phyloP scores from a whole-genome alignment of 1,140 invertebrate genomes.

The Thrips palmi region DNA sequence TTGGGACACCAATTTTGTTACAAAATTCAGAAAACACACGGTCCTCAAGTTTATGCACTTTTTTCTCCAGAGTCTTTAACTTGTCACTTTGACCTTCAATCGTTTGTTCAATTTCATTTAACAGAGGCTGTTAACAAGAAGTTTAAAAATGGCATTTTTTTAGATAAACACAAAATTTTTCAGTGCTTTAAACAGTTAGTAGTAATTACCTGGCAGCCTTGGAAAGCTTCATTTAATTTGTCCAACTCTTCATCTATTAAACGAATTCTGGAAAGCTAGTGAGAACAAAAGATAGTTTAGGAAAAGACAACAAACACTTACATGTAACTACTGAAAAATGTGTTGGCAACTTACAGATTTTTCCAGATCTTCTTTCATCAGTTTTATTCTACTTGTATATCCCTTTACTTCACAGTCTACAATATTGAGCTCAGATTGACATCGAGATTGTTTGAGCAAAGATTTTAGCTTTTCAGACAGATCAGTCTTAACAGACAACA shows the following conservation, averaged over 20 bases:
- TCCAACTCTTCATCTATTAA: conserved; percentile 51
- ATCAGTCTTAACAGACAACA: too few relatives aligned
- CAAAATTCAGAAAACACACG: conserved; percentile 92
- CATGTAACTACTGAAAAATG: too few relatives aligned
- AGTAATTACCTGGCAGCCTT: conserved; percentile 49
- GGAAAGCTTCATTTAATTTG: conserved; percentile 47
- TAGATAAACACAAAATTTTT: not conserved
- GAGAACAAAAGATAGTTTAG: conserved; percentile 18
- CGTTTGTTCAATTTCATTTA: conserved; percentile 36
- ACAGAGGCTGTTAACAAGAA: conserved; percentile 19
- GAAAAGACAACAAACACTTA: conserved; percentile 6
- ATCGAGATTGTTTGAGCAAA: conserved; percentile 87
- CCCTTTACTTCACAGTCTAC: conserved; percentile 92
- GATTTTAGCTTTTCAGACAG: conserved; percentile 72
- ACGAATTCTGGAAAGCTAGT: conserved; percentile 57
- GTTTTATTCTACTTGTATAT: conserved; percentile 91
- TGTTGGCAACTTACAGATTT: conserved; percentile 55
- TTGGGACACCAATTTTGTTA: conserved; percentile 78
- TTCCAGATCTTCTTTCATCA: conserved; percentile 76
- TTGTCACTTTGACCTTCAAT: conserved; percentile 70
- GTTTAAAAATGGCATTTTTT: not conserved
- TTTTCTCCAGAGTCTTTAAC: conserved; percentile 85
- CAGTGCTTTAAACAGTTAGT: not conserved
- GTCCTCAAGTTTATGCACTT: conserved; percentile 95
- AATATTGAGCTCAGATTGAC: conserved; percentile 94